phyloP scores from a whole-genome alignment of 2,888 invertebrate genomes.

The Platerodrilus igneus region DNA sequence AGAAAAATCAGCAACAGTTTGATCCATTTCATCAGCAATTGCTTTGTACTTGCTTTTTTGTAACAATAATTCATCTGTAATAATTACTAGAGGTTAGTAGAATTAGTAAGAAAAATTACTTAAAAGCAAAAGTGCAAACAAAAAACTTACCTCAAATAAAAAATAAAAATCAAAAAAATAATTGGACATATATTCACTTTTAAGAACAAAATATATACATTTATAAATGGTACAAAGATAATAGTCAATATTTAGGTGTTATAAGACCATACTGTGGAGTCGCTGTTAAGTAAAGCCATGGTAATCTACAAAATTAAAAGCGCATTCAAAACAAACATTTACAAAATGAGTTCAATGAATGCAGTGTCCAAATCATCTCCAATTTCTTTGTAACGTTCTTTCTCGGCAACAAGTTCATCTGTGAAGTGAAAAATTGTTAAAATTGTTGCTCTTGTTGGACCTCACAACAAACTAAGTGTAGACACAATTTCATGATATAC shows the following conservation, averaged over 20 bases:
- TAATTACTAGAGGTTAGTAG: conserved; percentile 29
- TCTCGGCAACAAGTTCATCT: conserved; percentile 94
- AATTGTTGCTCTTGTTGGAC: neutral
- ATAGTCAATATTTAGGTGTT: conserved; percentile 14
- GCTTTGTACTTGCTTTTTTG: conserved; percentile 97
- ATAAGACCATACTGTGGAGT: conserved; percentile 23
- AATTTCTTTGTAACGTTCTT: conserved; percentile 99
- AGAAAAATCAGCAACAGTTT: conserved; percentile 92
- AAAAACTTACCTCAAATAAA: no score
- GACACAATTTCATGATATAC: no score
- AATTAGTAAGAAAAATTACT: conserved; percentile 13
- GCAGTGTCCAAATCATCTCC: conserved; percentile 99
- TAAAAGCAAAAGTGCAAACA: conserved; percentile 7
- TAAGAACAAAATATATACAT: conserved; percentile 35
- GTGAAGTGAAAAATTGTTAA: conserved; percentile 41
- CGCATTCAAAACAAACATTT: conserved; percentile 28
- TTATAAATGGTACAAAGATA: conserved; percentile 23
- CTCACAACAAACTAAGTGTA: no score
- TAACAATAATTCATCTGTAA: conserved; percentile 79
- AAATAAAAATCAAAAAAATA: conserved; percentile 27
- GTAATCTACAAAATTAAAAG: conserved; percentile 6
- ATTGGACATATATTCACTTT: conserved; percentile 32
- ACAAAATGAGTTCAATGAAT: conserved; percentile 87
- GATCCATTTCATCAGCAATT: conserved; percentile 96
- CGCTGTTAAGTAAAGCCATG: conserved; percentile 21